Conservation (phyloP, 2,113 vertebrate species). For the Ctenomys sociabilis region DNA sequence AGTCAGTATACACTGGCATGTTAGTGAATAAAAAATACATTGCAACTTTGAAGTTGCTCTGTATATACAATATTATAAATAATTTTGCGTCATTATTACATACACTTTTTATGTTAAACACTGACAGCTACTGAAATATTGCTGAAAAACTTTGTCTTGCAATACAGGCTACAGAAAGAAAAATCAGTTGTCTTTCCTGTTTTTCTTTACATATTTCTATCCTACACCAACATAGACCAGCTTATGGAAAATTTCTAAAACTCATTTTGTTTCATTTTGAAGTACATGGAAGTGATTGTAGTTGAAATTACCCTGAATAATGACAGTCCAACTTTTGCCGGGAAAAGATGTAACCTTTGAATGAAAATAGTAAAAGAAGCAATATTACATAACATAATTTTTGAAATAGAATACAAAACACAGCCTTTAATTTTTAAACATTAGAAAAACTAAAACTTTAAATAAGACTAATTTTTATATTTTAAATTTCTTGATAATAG, state of each 20-base stretch:
- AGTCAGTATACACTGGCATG: not conserved
- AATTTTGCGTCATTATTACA: not conserved
- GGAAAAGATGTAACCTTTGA: not conserved
- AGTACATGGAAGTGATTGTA: not conserved
- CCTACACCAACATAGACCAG: not conserved
- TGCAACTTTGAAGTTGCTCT: not conserved
- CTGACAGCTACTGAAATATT: not conserved
- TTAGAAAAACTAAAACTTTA: not conserved
- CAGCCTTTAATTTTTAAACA: conserved; percentile 16
- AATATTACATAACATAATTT: not conserved
- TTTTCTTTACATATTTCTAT: not conserved
- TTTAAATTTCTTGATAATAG: conserved; percentile 8
- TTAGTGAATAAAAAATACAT: not conserved
- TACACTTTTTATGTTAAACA: not conserved
- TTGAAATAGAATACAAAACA: not conserved
- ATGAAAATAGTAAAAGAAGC: not conserved
- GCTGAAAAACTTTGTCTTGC: not conserved
- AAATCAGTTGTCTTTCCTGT: not conserved
- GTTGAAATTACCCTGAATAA: not conserved
- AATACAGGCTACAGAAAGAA: not conserved
- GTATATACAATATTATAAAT: not conserved
- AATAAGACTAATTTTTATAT: not conserved
- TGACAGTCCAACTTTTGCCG: not conserved
- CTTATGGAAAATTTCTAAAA: conserved; percentile 29
- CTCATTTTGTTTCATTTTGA: not conserved